Base-by-base conservation (phyloP, 64 coral and sea anemone genomes). In the Orbicella faveolata region DNA sequence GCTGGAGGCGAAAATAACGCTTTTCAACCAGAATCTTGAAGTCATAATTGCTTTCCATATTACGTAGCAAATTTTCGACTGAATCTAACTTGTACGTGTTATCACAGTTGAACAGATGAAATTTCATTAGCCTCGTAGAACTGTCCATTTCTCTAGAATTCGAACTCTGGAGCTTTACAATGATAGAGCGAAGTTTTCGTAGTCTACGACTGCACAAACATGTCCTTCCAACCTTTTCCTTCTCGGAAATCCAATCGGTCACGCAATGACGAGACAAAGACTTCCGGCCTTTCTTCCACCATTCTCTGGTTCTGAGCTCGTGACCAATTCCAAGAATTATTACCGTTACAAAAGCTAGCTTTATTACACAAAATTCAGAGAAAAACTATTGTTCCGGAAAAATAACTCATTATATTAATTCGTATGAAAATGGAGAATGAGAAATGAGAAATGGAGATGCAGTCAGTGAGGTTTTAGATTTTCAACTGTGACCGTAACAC, bases 71-170 rank as follows among this genome's bases (percentile, higher is more conserved):
- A 9, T 51, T 18, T 87, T 90, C 90, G 0, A 96, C 75, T 0
- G 73, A 34, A 65, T 93, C 75, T 2, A 96, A 36, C 33, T 81
- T 90, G 33, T 80, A 96, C 12, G 94, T 96, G 15, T 34, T 20
- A 52, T 96, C 94, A 80, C 94, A 96, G 65, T 96, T 96, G 75
- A 96, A 96, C 23, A 96, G 68, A 65, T 91, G 90, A 69, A 96
- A 75, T 23, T n/a, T 70, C 25, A 30, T 70, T 1, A 26, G 1
- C 2, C 20, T 70, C 23, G 1, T 26, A 9, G 67, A 26, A 9
- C 4, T n/a, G n/a, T 23, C 67, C 67, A 70, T 70, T 70, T n/a
- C 25, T 9, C 9, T 0, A 70, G 21, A 70, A n/a, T 70, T n/a
- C 67, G 21, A 25, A 70, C 21, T 70, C 67, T 1, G 67, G 67